Evolutionary conservation across 2,797 vertebrate genomes (phyloP), one percentile per base, ranked within the genome.

Genomic region (Hyperoplus lanceolatus): DNA sequence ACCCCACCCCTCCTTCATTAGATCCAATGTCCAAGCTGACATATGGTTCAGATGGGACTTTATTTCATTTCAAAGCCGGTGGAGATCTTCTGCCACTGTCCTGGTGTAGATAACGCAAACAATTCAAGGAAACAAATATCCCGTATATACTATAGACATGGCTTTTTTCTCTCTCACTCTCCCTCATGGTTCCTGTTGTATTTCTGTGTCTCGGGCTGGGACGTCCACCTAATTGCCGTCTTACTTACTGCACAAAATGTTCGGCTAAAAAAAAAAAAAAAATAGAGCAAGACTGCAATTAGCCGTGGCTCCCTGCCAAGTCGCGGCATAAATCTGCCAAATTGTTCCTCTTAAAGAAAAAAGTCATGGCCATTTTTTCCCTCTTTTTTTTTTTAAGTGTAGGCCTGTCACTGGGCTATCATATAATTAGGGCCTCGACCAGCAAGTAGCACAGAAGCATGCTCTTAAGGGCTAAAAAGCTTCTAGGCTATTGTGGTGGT

Each of bases 141-240:
- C 54, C 83, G 81, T 64, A 77, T 69, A 78, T 72, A 74, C 59
- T 38, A 58, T 64, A 76, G 64, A 66, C 11, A 41, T 16, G n/a
- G 80, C 72, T 79, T 39, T 51, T 18, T 74, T 45, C 83, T 77
- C 59, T 46, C 29, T 29, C 29, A 3, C 29, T 55, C 80, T 89
- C 87, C 71, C 81, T 78, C 1, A 86, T 89, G 87, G 69, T 80
- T 86, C 77, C 10, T 73, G 76, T 67, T 58, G 65, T 92, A 83
- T 91, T 93, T 92, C 87, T 89, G 90, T 88, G 80, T 85, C 85
- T 89, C 71, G 42, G 29, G 29, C 29, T 29, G 29, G 89, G 90
- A 93, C 81, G 61, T 94, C 80, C 90, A 87, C 88, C 73, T 94
- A 95, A 95, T 95, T 94, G 89, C 92, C 87, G 85, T 92, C 84